phyloP scores from a whole-genome alignment of 2,888 invertebrate genomes.

The Diaprepes abbreviatus region DNA sequence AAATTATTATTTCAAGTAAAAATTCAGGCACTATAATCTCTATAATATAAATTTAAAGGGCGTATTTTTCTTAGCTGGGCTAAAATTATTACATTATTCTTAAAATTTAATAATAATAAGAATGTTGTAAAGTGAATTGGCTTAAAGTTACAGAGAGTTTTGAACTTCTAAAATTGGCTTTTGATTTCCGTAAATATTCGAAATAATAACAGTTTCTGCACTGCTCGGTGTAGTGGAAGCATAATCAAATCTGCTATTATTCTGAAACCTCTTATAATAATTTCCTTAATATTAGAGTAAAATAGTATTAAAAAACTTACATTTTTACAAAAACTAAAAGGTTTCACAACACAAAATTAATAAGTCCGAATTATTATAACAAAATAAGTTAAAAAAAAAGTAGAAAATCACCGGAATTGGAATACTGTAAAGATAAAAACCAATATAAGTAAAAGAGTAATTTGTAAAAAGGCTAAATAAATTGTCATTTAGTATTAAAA shows the following conservation, averaged over 20 bases:
- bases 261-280: not conserved
- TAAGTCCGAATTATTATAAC: conserved; percentile 41
- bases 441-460: conserved; percentile 21
- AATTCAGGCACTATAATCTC: conserved; percentile 58
- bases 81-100: conserved; percentile 24
- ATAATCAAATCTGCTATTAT: not conserved
- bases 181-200: not conserved
- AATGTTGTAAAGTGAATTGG: conserved; percentile 11
- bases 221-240: not conserved
- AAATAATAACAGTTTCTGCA: conserved; percentile 9
- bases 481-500: conserved; percentile 24
- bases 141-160: conserved; percentile 23
- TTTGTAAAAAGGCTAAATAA: conserved; percentile 12
- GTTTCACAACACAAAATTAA: conserved; percentile 22
- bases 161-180: conserved; percentile 25
- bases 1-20: conserved; percentile 54
- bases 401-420: conserved; percentile 31
- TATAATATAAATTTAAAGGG: conserved; percentile 18
- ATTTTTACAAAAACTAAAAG: not conserved
- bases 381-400: conserved; percentile 19
- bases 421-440: conserved; percentile 28
- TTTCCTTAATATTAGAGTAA: not conserved
- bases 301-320: not conserved
- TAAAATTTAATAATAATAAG: conserved; percentile 11
- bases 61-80: conserved; percentile 26